Conservation (phyloP, 2,888 invertebrate genomes). For the Brachypalpus laphriformis region DNA sequence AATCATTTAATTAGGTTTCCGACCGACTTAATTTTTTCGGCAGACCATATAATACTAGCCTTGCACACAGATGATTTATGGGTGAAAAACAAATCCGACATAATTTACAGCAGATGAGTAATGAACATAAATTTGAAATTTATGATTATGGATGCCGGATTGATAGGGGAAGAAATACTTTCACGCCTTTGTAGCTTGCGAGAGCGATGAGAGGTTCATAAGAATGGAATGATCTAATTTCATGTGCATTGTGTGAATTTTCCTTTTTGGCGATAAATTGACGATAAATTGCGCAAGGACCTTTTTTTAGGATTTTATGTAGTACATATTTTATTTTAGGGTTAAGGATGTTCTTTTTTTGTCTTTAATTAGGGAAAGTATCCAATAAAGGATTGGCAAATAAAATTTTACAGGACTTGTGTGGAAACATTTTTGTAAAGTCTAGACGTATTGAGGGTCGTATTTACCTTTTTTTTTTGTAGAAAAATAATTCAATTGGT, state of each 20-base stretch:
- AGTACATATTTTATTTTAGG: neutral
- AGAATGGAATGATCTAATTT: conserved; percentile 5
- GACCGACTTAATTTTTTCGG: neutral
- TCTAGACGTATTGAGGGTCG: neutral
- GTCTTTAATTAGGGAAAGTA: neutral
- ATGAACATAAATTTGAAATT: conserved; percentile 51
- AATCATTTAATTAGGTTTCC: neutral
- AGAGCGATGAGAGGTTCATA: neutral
- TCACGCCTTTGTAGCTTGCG: neutral
- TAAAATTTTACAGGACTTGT: neutral
- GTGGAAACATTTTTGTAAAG: neutral
- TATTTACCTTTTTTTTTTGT: neutral
- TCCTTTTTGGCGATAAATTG: neutral
- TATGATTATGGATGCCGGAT: conserved; percentile 32
- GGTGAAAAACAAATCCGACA: conserved; percentile 13
- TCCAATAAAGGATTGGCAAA: neutral
- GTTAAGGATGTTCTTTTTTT: neutral
- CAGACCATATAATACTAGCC: neutral
- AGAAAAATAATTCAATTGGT: neutral
- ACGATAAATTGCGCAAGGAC: neutral
- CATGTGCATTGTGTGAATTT: neutral
- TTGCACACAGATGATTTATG: conserved; percentile 9
- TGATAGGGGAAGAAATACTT: conserved; percentile 18
- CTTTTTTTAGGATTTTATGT: neutral
- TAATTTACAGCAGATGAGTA: conserved; percentile 19